A percentile compares a stretch with the other conserved stretches of the same genome.
phyloP scores from a whole-genome alignment of 2,113 vertebrate genomes.

The Elachura formosa region DNA sequence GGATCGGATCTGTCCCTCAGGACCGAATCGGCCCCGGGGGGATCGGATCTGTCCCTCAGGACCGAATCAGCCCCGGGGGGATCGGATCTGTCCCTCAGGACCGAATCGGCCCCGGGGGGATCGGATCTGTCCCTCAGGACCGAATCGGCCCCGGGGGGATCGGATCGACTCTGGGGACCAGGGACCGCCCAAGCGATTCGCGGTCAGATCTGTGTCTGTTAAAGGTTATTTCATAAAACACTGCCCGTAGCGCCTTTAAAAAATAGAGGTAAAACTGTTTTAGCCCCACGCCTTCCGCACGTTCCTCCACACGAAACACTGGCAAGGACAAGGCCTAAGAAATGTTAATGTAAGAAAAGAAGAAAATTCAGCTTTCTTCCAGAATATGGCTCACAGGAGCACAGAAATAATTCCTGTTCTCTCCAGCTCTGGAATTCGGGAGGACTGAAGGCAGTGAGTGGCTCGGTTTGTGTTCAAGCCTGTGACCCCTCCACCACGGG shows the following conservation, averaged over 20 bases:
- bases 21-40: not conserved
- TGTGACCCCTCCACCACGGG: not conserved
- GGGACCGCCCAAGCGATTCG: too few species aligned
- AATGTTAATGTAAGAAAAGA: accelerated
- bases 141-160: not conserved
- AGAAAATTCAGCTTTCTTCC: not conserved
- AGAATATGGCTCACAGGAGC: not conserved
- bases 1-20: not conserved
- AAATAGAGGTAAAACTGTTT: accelerated
- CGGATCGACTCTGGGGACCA: not conserved
- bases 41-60: too few species aligned
- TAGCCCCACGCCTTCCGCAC: accelerated
- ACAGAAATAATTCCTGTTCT: not conserved
- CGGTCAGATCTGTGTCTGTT: not conserved
- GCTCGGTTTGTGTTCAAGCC: not conserved
- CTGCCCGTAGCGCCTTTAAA: accelerated
- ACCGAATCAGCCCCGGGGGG: not conserved
- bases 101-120: not conserved
- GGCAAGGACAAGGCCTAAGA: too few species aligned
- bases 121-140: too few species aligned
- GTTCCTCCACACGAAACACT: accelerated
- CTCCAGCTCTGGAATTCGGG: not conserved
- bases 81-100: too few species aligned
- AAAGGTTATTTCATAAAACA: not conserved
- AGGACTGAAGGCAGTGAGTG: not conserved